Evolutionary conservation across 2,113 vertebrate genomes (phyloP).

Genomic region (Nipponia nippon): DNA sequence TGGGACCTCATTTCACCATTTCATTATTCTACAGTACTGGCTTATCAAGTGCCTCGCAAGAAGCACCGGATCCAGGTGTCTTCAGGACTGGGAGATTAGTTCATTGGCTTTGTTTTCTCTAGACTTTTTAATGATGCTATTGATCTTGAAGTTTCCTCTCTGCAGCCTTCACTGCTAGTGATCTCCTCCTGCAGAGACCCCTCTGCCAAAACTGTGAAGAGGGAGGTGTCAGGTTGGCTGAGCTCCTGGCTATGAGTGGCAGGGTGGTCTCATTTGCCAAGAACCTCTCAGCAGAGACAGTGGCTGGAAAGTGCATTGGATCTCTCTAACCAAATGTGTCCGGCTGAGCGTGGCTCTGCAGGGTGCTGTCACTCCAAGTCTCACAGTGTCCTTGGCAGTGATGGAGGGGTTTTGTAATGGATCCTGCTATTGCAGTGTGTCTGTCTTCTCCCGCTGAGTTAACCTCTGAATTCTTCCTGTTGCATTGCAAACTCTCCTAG

Average conservation of each 20-base stretch:
- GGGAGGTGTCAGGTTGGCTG: neutral
- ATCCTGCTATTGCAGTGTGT: neutral
- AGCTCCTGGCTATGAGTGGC: conserved; percentile 7
- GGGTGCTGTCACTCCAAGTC: neutral
- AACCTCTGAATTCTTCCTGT: neutral
- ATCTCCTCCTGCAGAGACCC: neutral
- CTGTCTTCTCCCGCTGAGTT: neutral
- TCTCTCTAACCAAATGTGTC: neutral
- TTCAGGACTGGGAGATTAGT: neutral
- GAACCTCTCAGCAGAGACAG: conserved; percentile 1
- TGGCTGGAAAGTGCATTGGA: neutral
- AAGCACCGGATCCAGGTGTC: neutral
- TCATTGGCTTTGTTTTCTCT: neutral
- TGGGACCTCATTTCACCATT: neutral
- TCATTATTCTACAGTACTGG: neutral
- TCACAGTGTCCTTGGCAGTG: neutral
- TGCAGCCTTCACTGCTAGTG: neutral
- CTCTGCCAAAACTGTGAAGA: neutral
- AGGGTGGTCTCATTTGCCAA: neutral
- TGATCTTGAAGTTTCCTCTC: neutral
- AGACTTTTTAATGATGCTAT: neutral
- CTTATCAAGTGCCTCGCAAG: neutral
- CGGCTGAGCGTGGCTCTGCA: neutral
- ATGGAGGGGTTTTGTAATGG: neutral
- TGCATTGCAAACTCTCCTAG: neutral